Evolutionary conservation across 2,113 vertebrate species (phyloP).

Genomic region (Oryzias celebensis): DNA sequence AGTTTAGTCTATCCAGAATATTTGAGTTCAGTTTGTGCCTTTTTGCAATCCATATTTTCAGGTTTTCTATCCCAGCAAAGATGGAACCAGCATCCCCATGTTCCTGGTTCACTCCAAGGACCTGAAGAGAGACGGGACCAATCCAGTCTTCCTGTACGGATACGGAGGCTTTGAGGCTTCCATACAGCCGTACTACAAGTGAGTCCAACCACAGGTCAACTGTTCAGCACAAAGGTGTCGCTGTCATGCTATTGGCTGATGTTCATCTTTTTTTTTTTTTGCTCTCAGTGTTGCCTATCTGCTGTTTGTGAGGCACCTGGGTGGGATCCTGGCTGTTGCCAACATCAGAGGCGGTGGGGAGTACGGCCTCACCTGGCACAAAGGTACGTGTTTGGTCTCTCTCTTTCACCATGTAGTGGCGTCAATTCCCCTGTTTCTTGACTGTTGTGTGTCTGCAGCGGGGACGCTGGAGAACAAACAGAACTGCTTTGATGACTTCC

Average conservation of each 20-base stretch:
- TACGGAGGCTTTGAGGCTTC: slow-evolving; percentile 78
- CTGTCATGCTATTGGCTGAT: background rate
- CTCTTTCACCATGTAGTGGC: background rate
- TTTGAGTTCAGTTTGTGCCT: background rate
- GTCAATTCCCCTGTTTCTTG: background rate
- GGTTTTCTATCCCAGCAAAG: slow-evolving; percentile 79
- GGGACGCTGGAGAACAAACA: slow-evolving; percentile 76
- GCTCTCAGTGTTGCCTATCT: slow-evolving; percentile 70
- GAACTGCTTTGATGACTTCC: slow-evolving; percentile 80
- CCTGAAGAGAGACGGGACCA: slow-evolving; percentile 63
- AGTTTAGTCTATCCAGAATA: background rate
- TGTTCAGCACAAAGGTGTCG: no score
- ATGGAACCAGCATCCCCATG: slow-evolving; percentile 79
- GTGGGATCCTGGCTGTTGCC: slow-evolving; percentile 77
- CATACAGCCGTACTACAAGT: slow-evolving; percentile 77
- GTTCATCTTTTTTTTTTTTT: background rate
- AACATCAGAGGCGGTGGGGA: slow-evolving; percentile 81
- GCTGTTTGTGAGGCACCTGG: slow-evolving; percentile 76
- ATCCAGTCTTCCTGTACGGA: slow-evolving; percentile 77
- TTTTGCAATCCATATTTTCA: slow-evolving; percentile 15
- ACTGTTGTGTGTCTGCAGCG: slow-evolving; percentile 38
- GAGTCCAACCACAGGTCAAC: slow-evolving; percentile 2
- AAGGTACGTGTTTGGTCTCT: slow-evolving; percentile 58
- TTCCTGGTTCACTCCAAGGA: slow-evolving; percentile 74
- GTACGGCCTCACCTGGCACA: slow-evolving; percentile 80